These are phyloP conservation scores for Chionomys nivalis DNA, from an alignment of 2,113 vertebrate species.

Conservation along the genomic window DNA sequence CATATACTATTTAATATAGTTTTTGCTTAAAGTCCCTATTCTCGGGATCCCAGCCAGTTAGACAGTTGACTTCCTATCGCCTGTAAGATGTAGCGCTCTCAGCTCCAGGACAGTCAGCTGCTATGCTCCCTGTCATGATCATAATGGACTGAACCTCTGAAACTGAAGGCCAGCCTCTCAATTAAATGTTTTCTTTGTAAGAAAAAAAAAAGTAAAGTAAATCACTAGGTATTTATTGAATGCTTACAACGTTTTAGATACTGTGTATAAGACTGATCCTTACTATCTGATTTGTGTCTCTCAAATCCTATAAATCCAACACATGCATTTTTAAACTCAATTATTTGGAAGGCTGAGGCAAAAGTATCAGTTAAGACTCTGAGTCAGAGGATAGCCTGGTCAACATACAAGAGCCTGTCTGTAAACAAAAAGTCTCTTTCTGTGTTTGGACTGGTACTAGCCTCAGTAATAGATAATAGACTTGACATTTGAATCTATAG, in stretches of 20 bases:
- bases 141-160: too few species aligned
- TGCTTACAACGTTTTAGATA: neutral
- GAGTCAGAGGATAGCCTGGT: neutral
- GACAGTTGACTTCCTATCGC: too few species aligned
- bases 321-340: neutral
- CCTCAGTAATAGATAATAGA: neutral
- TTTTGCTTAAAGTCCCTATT: neutral
- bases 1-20: neutral
- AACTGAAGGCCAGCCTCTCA: too few species aligned
- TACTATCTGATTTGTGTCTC: neutral
- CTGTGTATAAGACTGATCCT: neutral
- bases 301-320: neutral
- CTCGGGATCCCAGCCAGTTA: too few species aligned
- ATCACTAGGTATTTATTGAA: neutral
- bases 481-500: neutral
- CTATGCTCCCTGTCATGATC: too few species aligned
- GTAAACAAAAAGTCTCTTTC: neutral
- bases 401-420: neutral
- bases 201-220: neutral
- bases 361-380: neutral
- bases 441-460: neutral
- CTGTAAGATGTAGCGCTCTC: too few species aligned
- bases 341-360: neutral
- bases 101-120: too few species aligned
- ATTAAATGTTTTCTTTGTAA: too few species aligned